Conservation (phyloP, 2,888 invertebrate genomes). For the Herminia tarsipennalis region DNA sequence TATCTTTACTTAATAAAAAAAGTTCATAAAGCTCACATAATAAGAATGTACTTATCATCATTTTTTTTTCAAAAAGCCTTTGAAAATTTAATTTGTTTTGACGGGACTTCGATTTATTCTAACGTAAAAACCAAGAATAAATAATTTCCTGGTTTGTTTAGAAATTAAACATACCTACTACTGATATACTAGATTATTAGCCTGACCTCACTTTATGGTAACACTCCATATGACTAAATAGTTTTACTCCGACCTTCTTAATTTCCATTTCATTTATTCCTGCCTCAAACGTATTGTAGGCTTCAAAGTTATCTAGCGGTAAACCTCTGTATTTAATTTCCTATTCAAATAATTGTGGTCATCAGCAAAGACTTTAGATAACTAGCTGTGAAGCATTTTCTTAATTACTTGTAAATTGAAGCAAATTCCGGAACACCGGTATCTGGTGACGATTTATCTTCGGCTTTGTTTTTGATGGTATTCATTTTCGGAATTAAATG, state of each 20-base stretch:
- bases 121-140: too few relatives aligned
- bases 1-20: too few relatives aligned
- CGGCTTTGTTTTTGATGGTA: slow-evolving; percentile 15
- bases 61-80: too few relatives aligned
- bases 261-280: slow-evolving; percentile 29
- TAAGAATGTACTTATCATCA: too few relatives aligned
- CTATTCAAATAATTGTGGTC: slow-evolving; percentile 40
- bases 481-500: slow-evolving; percentile 6
- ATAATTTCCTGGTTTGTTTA: too few relatives aligned
- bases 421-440: slow-evolving; percentile 33
- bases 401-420: slow-evolving; percentile 47
- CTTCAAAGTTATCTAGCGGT: neutral
- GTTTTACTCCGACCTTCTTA: neutral
- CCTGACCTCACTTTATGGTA: too few relatives aligned
- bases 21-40: too few relatives aligned
- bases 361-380: slow-evolving; percentile 36
- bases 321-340: slow-evolving; percentile 34
- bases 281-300: slow-evolving; percentile 13
- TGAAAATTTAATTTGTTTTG: too few relatives aligned
- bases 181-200: too few relatives aligned
- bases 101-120: too few relatives aligned
- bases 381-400: slow-evolving; percentile 31
- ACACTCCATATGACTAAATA: too few relatives aligned
- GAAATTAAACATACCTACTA: too few relatives aligned
- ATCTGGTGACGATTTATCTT: slow-evolving; percentile 33